A percentile compares a stretch with the other conserved stretches of the same genome.
phyloP scores from a whole-genome alignment of 2,888 invertebrate species.

The Mythimna ferrago region DNA sequence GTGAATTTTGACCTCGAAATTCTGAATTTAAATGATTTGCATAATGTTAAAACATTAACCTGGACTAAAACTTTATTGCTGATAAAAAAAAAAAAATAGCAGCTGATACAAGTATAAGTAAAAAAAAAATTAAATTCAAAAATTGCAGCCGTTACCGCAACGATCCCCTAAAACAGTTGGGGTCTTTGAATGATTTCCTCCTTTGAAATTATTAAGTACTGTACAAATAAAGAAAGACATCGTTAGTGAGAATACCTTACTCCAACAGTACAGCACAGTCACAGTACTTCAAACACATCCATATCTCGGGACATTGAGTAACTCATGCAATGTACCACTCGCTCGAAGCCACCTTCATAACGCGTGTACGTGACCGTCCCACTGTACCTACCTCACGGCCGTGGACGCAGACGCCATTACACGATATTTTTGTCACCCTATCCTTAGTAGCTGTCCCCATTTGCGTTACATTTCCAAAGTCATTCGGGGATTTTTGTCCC shows the following conservation, averaged over 20 bases:
- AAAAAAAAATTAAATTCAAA: too few relatives aligned
- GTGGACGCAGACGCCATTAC: constrained; percentile 54
- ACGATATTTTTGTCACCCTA: constrained; percentile 65
- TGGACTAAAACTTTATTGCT: too few relatives aligned
- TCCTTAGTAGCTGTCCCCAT: constrained; percentile 56
- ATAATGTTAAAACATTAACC: too few relatives aligned
- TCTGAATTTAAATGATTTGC: too few relatives aligned
- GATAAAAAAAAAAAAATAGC: too few relatives aligned
- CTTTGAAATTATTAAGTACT: not conserved
- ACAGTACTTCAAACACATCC: constrained; percentile 58
- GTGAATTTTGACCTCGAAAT: too few relatives aligned
- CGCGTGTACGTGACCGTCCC: constrained; percentile 68
- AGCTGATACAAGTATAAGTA: too few relatives aligned
- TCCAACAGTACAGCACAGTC: constrained; percentile 10
- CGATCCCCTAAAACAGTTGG: too few relatives aligned
- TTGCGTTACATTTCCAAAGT: constrained; percentile 57
- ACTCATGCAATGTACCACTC: constrained; percentile 66
- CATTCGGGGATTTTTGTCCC: constrained; percentile 44
- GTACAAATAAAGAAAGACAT: not conserved
- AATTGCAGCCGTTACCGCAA: too few relatives aligned
- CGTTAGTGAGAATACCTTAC: not conserved
- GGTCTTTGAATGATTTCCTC: too few relatives aligned
- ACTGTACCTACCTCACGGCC: constrained; percentile 54
- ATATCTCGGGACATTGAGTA: constrained; percentile 69
- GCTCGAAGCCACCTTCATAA: constrained; percentile 68